Base-by-base conservation (phyloP, 2,113 vertebrate genomes). In the Condylura cristata region DNA sequence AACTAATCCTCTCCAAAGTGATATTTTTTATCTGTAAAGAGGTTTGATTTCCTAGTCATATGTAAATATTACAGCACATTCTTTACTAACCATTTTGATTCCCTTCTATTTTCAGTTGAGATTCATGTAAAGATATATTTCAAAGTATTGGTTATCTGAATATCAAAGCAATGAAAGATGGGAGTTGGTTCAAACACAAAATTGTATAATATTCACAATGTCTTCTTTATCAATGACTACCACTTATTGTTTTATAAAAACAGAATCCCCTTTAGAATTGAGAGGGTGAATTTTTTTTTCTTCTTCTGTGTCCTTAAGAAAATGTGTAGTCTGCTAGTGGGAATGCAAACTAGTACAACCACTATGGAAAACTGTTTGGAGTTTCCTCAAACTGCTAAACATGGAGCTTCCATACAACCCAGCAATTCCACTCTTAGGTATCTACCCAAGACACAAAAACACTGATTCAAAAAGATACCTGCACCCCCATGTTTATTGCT, bases 301-400 rank as follows among this genome's bases (percentile, higher is more conserved):
- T 96, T 91, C 85, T 93, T 91, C 53, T 89, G 76, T 83, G 46
- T 72, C 24, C 37, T 87, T 89, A 93, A 70, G 80, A 79, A 86
- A 90, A 63, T 13, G 3, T 37, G 89, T 17, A 92, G 2, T 66
- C n/a, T n/a, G n/a, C n/a, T n/a, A n/a, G n/a, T n/a, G n/a, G n/a
- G n/a, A n/a, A n/a, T n/a, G n/a, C n/a, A n/a, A n/a, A n/a, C n/a
- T n/a, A n/a, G n/a, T n/a, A n/a, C n/a, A n/a, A n/a, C n/a, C n/a
- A n/a, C n/a, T n/a, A n/a, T n/a, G n/a, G n/a, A n/a, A n/a, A n/a
- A n/a, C n/a, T n/a, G n/a, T n/a, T n/a, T n/a, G n/a, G n/a, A n/a
- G n/a, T n/a, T n/a, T n/a, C n/a, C n/a, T n/a, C n/a, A n/a, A n/a
- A n/a, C n/a, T n/a, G n/a, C n/a, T n/a, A n/a, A n/a, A n/a, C n/a